These are phyloP conservation scores for Otus scops DNA, from an alignment of 2,797 vertebrate species.

Conservation along the genomic window DNA sequence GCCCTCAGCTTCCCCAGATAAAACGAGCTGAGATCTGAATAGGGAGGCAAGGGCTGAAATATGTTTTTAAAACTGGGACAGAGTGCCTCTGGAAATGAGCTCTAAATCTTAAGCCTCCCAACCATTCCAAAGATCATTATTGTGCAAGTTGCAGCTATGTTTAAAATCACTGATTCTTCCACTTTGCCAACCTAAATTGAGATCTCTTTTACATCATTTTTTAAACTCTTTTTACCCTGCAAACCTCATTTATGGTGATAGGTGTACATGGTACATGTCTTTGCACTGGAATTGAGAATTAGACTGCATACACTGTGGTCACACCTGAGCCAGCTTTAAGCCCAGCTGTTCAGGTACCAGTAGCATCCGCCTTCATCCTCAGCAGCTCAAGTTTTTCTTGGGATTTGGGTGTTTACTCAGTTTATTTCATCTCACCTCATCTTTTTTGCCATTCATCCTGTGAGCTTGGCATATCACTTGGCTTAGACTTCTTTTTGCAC, in stretches of 20 bases:
- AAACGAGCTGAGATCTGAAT: background rate
- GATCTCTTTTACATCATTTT: background rate
- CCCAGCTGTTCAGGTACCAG: background rate
- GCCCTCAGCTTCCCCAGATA: background rate
- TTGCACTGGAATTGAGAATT: background rate
- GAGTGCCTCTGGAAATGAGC: background rate
- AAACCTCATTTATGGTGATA: background rate
- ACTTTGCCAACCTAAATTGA: background rate
- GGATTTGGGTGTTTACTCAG: background rate
- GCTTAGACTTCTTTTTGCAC: background rate
- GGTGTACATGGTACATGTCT: fast-evolving
- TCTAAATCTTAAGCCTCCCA: background rate
- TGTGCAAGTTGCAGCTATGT: background rate
- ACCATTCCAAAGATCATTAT: background rate
- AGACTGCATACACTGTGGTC: background rate
- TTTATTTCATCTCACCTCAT: background rate
- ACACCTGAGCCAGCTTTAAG: background rate
- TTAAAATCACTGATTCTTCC: background rate
- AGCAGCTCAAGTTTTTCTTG: background rate
- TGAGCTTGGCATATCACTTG: background rate
- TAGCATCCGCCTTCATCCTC: background rate
- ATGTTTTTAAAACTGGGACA: background rate
- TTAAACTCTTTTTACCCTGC: background rate
- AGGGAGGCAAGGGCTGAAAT: background rate
- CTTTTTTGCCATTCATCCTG: background rate